A percentile compares a stretch with the other conserved stretches of the same genome.
These are phyloP conservation scores for Harpalus rufipes DNA, from an alignment of 2,888 invertebrate genomes.

Conservation along the genomic window DNA sequence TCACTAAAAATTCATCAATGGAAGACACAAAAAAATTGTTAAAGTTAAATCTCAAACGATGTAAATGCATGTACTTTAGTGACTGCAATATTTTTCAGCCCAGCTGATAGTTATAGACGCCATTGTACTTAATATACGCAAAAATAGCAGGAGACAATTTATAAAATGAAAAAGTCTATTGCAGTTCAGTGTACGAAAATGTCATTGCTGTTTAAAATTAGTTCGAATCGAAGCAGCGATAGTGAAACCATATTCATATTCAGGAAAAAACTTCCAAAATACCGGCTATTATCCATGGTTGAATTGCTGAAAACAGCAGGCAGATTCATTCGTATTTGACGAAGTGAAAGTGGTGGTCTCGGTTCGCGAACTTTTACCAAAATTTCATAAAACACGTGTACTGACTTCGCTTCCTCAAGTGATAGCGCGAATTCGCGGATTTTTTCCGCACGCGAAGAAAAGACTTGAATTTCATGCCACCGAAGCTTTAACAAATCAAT, in stretches of 20 bases:
- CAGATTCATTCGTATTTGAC: conserved; percentile 60
- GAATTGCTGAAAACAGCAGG: conserved; percentile 19
- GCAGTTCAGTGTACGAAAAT: conserved; percentile 20
- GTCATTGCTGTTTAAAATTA: not conserved
- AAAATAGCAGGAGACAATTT: no score
- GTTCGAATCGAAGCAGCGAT: not conserved
- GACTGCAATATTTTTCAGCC: no score
- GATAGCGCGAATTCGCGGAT: conserved; percentile 30
- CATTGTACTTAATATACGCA: no score
- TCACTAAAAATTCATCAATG: no score
- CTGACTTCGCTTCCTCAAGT: conserved; percentile 5
- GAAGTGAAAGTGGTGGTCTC: conserved; percentile 37
- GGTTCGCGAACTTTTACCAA: conserved; percentile 55
- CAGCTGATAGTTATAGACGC: no score
- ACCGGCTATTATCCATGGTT: conserved; percentile 13
- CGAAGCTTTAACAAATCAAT: conserved; percentile 32
- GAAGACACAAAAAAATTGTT: no score
- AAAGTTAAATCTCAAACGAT: no score
- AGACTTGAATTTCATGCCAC: conserved; percentile 1
- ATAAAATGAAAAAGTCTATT: no score
- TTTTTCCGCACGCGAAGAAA: conserved; percentile 40
- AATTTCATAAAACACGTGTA: conserved; percentile 62
- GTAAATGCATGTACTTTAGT: no score
- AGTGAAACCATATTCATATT: conserved; percentile 32
- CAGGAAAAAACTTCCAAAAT: conserved; percentile 34